Conservation (phyloP, 1,140 invertebrate genomes). For the Conopomorpha cramerella region DNA sequence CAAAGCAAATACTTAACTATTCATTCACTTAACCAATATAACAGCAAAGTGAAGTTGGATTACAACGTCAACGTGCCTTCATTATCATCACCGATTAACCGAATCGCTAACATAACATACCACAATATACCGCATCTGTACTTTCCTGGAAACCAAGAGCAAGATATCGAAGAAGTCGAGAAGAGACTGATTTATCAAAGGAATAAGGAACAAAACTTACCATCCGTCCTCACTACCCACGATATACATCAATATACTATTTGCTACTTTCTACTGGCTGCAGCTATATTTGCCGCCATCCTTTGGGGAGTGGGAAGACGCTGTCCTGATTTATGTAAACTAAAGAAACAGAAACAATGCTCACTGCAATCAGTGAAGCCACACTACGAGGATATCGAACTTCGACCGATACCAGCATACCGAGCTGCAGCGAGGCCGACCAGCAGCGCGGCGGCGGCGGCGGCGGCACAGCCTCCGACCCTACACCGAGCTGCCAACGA, state of each 20-base stretch:
- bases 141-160: not conserved
- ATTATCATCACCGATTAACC: not conserved
- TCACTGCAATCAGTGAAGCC: too few species aligned
- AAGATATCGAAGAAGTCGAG: not conserved
- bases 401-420: too few species aligned
- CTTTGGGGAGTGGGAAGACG: too few species aligned
- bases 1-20: not conserved
- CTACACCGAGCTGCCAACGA: too few species aligned
- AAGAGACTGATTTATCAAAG: not conserved
- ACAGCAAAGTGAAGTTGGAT: not conserved
- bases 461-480: too few species aligned
- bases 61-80: not conserved
- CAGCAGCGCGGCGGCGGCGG: too few species aligned
- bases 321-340: too few species aligned
- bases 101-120: not conserved
- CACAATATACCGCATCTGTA: not conserved
- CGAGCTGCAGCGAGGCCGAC: too few species aligned
- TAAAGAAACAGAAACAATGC: too few species aligned
- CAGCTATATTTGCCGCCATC: too few species aligned
- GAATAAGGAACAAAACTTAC: not conserved
- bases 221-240: not conserved
- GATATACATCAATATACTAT: not conserved
- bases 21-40: not conserved
- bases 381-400: too few species aligned
- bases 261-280: not conserved